phyloP scores from a whole-genome alignment of 2,113 vertebrate genomes.

The Marmota flaviventris region DNA sequence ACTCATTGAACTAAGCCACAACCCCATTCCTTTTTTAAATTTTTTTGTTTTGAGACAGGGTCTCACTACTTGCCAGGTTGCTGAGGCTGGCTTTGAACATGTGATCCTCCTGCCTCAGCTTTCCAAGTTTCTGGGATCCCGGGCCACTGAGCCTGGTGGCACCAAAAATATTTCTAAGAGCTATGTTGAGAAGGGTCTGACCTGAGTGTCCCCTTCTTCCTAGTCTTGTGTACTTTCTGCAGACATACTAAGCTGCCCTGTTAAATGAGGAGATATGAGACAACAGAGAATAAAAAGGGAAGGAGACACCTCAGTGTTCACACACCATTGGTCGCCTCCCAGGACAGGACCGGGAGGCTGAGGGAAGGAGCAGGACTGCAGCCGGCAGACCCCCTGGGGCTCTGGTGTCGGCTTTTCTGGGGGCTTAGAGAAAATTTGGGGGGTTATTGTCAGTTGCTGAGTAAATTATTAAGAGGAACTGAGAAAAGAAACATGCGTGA shows the following conservation, averaged over 20 bases:
- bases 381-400: not conserved
- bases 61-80: too few relatives aligned
- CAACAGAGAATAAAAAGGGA: not conserved
- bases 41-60: too few relatives aligned
- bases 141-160: too few relatives aligned
- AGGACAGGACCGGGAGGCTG: not conserved
- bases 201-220: not conserved
- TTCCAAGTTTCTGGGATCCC: too few relatives aligned
- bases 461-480: constrained; percentile 52
- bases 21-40: too few relatives aligned
- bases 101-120: too few relatives aligned
- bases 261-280: fast-evolving
- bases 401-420: not conserved
- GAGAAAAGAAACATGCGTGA: not conserved
- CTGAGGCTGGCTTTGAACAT: too few relatives aligned
- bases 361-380: fast-evolving
- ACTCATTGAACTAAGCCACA: too few relatives aligned
- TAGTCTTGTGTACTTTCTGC: not conserved
- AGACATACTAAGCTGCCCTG: not conserved
- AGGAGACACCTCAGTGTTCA: not conserved
- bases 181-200: not conserved
- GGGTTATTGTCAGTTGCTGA: constrained; percentile 1
- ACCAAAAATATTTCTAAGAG: not conserved
- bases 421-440: not conserved
- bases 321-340: not conserved